Conservation (phyloP, 2,888 invertebrate genomes). For the Priapulus caudatus region DNA sequence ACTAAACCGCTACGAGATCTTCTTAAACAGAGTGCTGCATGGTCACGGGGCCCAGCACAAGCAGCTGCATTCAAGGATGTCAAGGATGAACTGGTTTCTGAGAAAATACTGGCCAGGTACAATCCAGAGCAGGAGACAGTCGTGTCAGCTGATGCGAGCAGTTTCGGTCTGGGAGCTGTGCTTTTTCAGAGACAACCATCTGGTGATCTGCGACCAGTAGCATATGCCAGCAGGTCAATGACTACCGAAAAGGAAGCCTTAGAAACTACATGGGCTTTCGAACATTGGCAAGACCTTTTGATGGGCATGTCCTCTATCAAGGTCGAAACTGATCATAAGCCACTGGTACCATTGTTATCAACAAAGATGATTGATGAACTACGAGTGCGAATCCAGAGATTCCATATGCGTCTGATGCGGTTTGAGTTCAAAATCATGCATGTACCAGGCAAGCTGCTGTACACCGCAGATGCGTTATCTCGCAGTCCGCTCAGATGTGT, state of each 20-base stretch:
- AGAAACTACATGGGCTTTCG: constrained; percentile 25
- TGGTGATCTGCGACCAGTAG: constrained; percentile 26
- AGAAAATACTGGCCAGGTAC: no score
- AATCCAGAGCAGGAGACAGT: no score
- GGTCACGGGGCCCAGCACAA: no score
- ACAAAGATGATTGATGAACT: constrained; percentile 32
- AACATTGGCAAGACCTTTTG: no score
- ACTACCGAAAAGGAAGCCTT: constrained; percentile 37
- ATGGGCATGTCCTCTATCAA: no score
- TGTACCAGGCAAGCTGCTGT: constrained; percentile 29
- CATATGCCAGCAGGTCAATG: constrained; percentile 30
- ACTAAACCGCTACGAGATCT: no score
- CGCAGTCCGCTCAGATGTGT: constrained; percentile 13
- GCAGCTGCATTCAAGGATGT: no score
- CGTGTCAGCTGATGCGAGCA: no score
- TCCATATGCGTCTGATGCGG: constrained; percentile 30
- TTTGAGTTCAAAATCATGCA: constrained; percentile 26
- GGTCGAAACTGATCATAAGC: constrained; percentile 37
- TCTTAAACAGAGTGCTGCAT: no score
- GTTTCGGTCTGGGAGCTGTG: constrained; percentile 32
- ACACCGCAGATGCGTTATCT: constrained; percentile 28
- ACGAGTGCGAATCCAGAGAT: constrained; percentile 32
- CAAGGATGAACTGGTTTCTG: no score
- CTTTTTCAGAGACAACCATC: constrained; percentile 25
- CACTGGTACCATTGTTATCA: constrained; percentile 30